Evolutionary conservation across 2,113 vertebrate species (phyloP), one percentile per base, ranked within the genome.

Genomic region (Ancistrus triradiatus): DNA sequence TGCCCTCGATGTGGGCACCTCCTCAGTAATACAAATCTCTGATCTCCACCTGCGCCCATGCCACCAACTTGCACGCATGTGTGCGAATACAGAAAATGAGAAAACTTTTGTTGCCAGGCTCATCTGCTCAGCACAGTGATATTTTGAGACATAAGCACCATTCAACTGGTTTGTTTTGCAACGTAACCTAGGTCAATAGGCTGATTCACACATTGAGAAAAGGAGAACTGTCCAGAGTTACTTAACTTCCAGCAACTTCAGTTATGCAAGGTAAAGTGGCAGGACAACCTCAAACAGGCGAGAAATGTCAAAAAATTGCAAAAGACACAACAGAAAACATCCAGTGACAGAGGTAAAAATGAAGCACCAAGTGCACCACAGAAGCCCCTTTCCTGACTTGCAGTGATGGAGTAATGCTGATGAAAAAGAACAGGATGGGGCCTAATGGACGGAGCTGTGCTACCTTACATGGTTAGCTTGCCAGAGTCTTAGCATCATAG

Each of bases 391-490:
- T 7, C 27, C 27, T 31, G 27, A n/a, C n/a, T n/a, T n/a, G n/a
- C n/a, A n/a, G n/a, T n/a, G n/a, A n/a, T n/a, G n/a, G n/a, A n/a
- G n/a, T n/a, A n/a, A n/a, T n/a, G n/a, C n/a, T n/a, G n/a, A n/a
- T 13, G 37, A 4, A 14, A 40, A 14, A 11, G 9, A 3, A 13
- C 37, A 7, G 75, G 66, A 66, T 55, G 57, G 44, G 62, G 61
- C 63, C 64, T 77, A 81, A 83, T 38, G 52, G 75, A 76, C 78
- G 73, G 72, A 75, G 79, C 27, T 68, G 51, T 76, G 78, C 77
- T 77, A 76, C 80, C 85, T 87, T 83, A 84, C 66, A 73, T 74
- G 60, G 71, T 80, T 80, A 77, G 78, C 77, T 77, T 81, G 80
- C 80, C 77, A 77, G 76, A 83, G 77, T 72, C 58, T 74, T 72